Evolutionary conservation across 2,797 vertebrate species (phyloP), one percentile per base, ranked within the genome.

Genomic region (Xenentodon cancila): DNA sequence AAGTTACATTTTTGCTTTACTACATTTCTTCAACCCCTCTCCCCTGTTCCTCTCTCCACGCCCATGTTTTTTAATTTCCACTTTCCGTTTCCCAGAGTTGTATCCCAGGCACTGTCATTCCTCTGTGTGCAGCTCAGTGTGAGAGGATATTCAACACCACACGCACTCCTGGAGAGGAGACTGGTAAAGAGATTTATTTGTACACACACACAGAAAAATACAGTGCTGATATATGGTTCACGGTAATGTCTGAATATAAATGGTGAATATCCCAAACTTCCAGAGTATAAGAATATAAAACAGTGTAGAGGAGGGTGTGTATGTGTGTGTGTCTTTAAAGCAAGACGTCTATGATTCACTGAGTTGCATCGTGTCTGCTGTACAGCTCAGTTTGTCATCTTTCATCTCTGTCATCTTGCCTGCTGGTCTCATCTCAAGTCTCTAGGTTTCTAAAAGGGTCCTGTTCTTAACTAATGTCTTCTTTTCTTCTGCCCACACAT

Each of bases 101-200:
- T 81, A 75, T 94, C 47, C 94, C 93, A 46, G 93, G 91, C 82
- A 93, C 91, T 75, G 79, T 90, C 81, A 92, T 96, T 87, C 95
- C 94, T 73, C 89, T 95, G 83, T 97, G 96, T 89, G 94, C 96
- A 0, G 93, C 95, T 84, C 96, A 97, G 84, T 96, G 92, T 66
- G 95, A 96, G 91, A 94, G 93, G 84, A 91, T 96, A 52, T 97
- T 96, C 93, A 96, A 94, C 91, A 96, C 94, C 67, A 94, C 94
- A 53, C 94, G 95, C 71, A 87, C 93, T 73, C 95, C 95, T 2
- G 95, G 95, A 86, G 81, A 91, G 84, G 93, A 94, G 71, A 94
- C 91, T 18, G 95, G 96, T 97, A 93, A 94, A 87, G 68, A 81
- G 58, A 86, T 81, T 48, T 64, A 86, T 80, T 63, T 68, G 57